Evolutionary conservation across 1,140 invertebrate genomes (phyloP), one percentile per base, ranked within the genome.

Genomic region (Aphelinus atriplicis): DNA sequence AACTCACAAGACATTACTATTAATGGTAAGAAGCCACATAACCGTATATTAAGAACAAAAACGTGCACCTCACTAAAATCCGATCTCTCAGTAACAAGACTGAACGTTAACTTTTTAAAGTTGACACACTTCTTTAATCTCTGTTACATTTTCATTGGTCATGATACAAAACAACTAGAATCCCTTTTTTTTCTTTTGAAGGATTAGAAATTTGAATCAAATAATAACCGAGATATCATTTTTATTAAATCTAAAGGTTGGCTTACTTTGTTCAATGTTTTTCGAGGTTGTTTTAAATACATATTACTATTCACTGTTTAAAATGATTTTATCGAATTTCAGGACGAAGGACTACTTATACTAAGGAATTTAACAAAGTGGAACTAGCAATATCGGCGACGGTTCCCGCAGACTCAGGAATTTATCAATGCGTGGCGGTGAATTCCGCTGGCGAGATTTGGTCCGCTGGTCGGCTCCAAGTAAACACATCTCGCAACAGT

Each of bases 381-480:
- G 89, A 90, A 78, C 83, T 94, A 62, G 89, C 91, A 26, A 90
- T 94, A 72, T 89, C 91, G 3, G 92, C 92, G 64, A 91, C 93
- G 45, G 89, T 94, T 50, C 88, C 89, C 26, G 85, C 89, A 7
- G 93, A 94, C 82, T 90, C 92, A 78, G 94, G 93, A 48, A 87
- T 94, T 68, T 95, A 95, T 84, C 93, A 95, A 83, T 95, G 94
- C 84, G 85, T 94, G 26, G 93, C 92, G 3, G 86, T 89, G n/a
- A 95, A 93, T 84, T 83, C 84, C 5, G 90, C 90, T 7, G 93
- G 93, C 55, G 90, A 89, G 81, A 88, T 88, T 75, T 93, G 92
- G 89, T 90, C 90, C 5, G 89, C 90, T 81, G 89, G 88, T 78
- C 84, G 89, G 83, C 83, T 90, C 65, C 84, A 89, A 82, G 89